Percentiles rank a stretch among this genome's conserved stretches.
Conservation (phyloP, 1,140 invertebrate species). For the Lasioglossum baleicum region DNA sequence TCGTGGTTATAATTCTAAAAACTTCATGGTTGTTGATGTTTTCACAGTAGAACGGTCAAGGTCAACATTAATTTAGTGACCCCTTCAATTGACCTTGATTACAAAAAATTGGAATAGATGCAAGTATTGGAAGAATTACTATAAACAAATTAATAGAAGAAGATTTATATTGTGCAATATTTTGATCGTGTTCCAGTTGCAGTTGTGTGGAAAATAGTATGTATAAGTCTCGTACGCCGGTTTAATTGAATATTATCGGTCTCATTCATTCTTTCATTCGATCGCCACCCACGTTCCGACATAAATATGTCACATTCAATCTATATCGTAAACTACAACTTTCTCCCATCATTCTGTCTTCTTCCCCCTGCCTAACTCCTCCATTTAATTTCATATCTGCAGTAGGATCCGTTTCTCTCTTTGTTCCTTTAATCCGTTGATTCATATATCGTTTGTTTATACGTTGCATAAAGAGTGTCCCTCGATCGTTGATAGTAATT, state of each 20-base stretch:
- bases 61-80: too few species aligned
- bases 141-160: too few species aligned
- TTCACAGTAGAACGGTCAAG: too few species aligned
- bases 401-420: neutral
- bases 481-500: neutral
- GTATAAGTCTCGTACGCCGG: too few species aligned
- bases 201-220: neutral
- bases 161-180: too few species aligned
- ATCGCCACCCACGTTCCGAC: neutral
- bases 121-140: too few species aligned
- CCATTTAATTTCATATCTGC: neutral
- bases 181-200: neutral
- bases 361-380: neutral
- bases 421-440: neutral
- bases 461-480: neutral
- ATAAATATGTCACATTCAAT: slow-evolving; percentile 3
- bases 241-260: neutral
- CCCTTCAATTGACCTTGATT: too few species aligned
- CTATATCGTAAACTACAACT: slow-evolving; percentile 1
- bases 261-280: neutral
- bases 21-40: too few species aligned
- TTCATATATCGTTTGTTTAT: neutral
- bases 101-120: too few species aligned
- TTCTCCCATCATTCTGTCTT: neutral
- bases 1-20: too few species aligned